phyloP scores from a whole-genome alignment of 2,113 vertebrate genomes.

The Abramis brama region DNA sequence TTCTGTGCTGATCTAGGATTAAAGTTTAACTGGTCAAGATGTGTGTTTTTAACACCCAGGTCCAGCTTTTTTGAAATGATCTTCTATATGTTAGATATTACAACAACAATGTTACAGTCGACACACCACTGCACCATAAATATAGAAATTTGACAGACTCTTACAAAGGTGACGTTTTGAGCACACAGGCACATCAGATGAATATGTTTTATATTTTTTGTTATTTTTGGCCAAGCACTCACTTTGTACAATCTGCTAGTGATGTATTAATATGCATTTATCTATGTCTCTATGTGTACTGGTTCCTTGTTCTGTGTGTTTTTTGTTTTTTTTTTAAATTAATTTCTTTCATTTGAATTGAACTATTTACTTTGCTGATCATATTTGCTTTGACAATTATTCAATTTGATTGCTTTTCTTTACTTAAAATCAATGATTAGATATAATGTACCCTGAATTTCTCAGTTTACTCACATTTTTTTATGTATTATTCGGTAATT shows the following conservation, averaged over 20 bases:
- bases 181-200: no score
- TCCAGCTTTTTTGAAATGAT: not conserved
- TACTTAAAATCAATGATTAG: not conserved
- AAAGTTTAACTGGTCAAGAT: not conserved
- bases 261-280: no score
- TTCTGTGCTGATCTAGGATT: slow-evolving; percentile 27
- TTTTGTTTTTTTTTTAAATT: not conserved
- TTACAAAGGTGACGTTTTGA: no score
- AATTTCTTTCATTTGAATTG: not conserved
- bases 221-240: no score
- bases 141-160: no score
- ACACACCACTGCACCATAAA: no score
- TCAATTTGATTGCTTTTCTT: not conserved
- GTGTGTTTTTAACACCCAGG: not conserved
- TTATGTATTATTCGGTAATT: not conserved
- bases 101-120: no score
- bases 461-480: no score
- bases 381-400: not conserved
- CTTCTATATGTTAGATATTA: not conserved
- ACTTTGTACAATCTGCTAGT: no score
- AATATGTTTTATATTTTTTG: no score
- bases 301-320: no score
- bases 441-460: not conserved
- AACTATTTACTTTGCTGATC: not conserved
- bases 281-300: no score